These are phyloP conservation scores for Maconellicoccus hirsutus DNA, from an alignment of 1,140 invertebrate species.

Conservation along the genomic window DNA sequence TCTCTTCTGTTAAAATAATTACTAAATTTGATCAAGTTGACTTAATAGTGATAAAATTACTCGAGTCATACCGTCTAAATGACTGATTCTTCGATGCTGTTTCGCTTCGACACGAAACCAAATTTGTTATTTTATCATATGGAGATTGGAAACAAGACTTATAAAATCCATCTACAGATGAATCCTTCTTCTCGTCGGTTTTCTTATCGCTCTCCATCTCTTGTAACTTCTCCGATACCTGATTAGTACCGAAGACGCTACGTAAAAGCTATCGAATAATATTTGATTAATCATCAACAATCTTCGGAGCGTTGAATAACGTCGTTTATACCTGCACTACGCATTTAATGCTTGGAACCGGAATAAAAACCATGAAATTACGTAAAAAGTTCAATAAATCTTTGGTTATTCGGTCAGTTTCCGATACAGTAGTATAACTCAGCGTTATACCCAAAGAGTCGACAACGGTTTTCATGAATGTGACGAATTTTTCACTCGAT, in stretches of 20 bases:
- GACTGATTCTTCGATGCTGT: background rate
- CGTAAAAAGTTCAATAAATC: conserved; percentile 68
- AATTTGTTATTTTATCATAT: background rate
- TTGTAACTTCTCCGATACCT: background rate
- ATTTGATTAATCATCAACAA: background rate
- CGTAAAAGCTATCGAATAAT: background rate
- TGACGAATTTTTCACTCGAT: conserved; percentile 59
- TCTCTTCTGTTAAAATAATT: too few relatives aligned
- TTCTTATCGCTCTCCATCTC: background rate
- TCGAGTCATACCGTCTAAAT: background rate
- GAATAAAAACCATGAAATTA: conserved; percentile 54
- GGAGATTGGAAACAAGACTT: background rate
- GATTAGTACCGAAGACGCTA: conserved; percentile 4
- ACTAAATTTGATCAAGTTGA: too few relatives aligned
- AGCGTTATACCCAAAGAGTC: conserved; percentile 59
- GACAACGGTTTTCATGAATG: conserved; percentile 51
- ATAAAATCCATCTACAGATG: background rate
- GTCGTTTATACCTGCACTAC: conserved; percentile 38
- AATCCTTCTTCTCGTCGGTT: background rate
- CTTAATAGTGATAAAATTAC: too few relatives aligned
- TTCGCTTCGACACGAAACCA: background rate
- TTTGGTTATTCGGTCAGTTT: conserved; percentile 61
- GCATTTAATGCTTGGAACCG: conserved; percentile 57
- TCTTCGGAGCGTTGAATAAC: too few relatives aligned
- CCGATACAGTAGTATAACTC: conserved; percentile 58